Evolutionary conservation across 2,113 vertebrate species (phyloP).

Genomic region (Pedionomus torquatus): DNA sequence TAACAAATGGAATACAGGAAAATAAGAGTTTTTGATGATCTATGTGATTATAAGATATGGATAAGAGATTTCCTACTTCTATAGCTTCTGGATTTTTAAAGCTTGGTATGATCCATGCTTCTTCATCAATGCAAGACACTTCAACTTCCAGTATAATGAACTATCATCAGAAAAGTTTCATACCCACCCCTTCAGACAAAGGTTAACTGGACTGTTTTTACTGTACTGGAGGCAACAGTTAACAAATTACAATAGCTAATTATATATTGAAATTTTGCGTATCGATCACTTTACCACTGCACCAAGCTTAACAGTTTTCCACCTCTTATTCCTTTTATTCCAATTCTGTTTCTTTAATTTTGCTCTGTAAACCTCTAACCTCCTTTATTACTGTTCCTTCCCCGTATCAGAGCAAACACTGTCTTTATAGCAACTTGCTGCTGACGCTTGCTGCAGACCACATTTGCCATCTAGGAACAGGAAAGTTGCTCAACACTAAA

Average conservation of each 20-base stretch:
- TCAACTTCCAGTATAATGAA: not conserved
- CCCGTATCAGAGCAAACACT: not conserved
- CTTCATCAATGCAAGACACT: not conserved
- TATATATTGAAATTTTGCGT: not conserved
- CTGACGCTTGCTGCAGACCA: not conserved
- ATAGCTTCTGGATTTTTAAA: not conserved
- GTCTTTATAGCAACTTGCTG: not conserved
- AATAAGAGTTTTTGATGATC: not conserved
- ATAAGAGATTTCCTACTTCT: not conserved
- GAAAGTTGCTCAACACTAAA: not conserved
- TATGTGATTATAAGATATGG: not conserved
- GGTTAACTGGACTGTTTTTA: not conserved
- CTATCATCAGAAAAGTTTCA: not conserved
- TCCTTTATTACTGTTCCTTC: not conserved
- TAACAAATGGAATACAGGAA: not conserved
- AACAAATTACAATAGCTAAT: not conserved
- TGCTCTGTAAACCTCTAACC: not conserved
- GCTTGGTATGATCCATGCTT: not conserved
- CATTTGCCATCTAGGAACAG: not conserved
- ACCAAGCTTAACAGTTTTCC: not conserved
- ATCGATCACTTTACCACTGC: not conserved
- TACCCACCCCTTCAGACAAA: not conserved
- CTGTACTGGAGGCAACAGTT: not conserved
- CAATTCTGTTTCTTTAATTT: not conserved
- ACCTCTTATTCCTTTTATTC: not conserved